These are phyloP conservation scores for Epistrophe eligans DNA, from an alignment of 2,888 invertebrate genomes.

Conservation along the genomic window DNA sequence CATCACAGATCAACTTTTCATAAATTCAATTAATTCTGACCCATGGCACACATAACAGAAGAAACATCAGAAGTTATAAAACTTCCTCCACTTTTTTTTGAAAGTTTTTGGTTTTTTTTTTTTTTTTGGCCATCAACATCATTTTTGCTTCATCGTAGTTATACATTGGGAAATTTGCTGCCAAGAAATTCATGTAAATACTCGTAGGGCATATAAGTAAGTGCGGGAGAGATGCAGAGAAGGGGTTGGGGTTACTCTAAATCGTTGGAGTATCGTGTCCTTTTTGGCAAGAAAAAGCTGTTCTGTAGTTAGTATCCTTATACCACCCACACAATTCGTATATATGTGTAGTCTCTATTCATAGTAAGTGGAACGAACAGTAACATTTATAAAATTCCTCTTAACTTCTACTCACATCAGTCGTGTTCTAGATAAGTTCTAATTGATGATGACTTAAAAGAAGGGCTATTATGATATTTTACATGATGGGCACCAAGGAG, in stretches of 20 bases:
- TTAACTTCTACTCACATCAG: constrained; percentile 25
- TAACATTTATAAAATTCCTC: constrained; percentile 62
- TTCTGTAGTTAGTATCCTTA: constrained; percentile 31
- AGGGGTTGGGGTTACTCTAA: constrained; percentile 24
- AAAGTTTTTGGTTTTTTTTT: no score
- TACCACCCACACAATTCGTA: constrained; percentile 24
- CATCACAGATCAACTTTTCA: constrained; percentile 65
- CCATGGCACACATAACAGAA: constrained; percentile 49
- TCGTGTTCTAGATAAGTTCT: constrained; percentile 66
- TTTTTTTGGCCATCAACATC: constrained; percentile 44
- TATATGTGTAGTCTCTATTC: constrained; percentile 28
- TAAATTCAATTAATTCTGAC: constrained; percentile 74
- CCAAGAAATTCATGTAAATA: constrained; percentile 70
- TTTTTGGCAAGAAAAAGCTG: constrained; percentile 52
- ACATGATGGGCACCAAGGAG: constrained; percentile 28
- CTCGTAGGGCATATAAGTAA: background rate
- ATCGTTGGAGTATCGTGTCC: constrained; percentile 42
- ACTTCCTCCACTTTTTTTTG: constrained; percentile 42
- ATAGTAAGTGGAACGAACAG: constrained; percentile 57
- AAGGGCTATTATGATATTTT: constrained; percentile 49
- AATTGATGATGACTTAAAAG: constrained; percentile 68
- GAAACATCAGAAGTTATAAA: constrained; percentile 53
- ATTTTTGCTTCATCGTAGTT: constrained; percentile 1
- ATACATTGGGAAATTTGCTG: constrained; percentile 41
- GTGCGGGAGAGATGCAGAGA: background rate